Evolutionary conservation across 2,113 vertebrate genomes (phyloP), one percentile per base, ranked within the genome.

Genomic region (Ia io): DNA sequence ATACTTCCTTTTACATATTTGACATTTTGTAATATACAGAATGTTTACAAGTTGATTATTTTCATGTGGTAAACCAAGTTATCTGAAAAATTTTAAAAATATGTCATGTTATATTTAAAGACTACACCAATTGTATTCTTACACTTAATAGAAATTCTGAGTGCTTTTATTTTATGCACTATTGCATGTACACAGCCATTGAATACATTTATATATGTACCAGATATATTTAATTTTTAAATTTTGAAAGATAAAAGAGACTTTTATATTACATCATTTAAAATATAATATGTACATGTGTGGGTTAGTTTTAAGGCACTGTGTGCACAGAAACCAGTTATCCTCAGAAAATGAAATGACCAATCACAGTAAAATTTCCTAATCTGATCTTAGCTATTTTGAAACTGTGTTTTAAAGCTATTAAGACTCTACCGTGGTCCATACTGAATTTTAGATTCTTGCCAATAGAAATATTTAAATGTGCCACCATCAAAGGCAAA

Each of bases 11-110:
- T 95, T 73, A 91, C 63, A 79, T 18, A 74, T 79, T 77, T 91
- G 74, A 92, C 53, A 97, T 94, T 90, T 94, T 69, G 14, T 56
- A 86, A 53, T 32, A 51, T n/a, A 61, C 73, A 40, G 14, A 42
- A 78, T 84, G 59, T 84, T 56, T 59, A 1, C 42, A 61, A 70
- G 37, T 63, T 88, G 16, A 67, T 84, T 35, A 44, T 65, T 89
- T 90, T 86, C 40, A 92, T 59, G 42, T 35, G 20, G 5, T 5
- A 87, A 77, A 76, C 6, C 1, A 90, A 78, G 13, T 51, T 89
- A 76, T 32, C 42, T 70, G 23, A 70, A 76, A 59, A 6, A 40
- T n/a, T 86, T 28, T 65, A 28, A 73, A 93, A 67, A 88, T 88
- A 85, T 74, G 44, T 25, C 35, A 71, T 78, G 28, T 14, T 25